Evolutionary conservation across 2,797 vertebrate species (phyloP).

Genomic region (Rhabdomys pumilio): DNA sequence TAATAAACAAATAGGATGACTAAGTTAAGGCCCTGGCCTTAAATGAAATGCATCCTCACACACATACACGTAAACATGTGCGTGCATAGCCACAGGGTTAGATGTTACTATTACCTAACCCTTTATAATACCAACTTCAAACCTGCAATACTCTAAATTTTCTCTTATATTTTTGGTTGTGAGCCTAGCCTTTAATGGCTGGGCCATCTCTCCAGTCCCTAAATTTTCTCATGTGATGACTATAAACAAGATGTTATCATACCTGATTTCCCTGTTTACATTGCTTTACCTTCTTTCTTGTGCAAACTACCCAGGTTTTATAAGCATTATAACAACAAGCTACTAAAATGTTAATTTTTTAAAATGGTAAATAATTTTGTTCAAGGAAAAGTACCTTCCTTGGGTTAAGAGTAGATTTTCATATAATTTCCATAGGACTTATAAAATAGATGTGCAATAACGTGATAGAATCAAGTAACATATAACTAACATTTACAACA

Average conservation of each 20-base stretch:
- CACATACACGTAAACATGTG: neutral
- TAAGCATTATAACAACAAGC: neutral
- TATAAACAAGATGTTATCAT: neutral
- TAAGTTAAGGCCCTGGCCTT: neutral
- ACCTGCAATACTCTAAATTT: neutral
- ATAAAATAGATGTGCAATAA: slow-evolving; percentile 47
- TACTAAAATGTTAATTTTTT: slow-evolving; percentile 46
- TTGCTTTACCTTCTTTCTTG: neutral
- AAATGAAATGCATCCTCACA: slow-evolving; percentile 9
- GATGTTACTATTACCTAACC: neutral
- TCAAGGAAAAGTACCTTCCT: slow-evolving; percentile 58
- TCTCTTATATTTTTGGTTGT: neutral
- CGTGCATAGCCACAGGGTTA: neutral
- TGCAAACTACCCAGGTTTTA: neutral
- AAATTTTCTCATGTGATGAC: neutral
- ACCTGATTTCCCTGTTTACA: neutral
- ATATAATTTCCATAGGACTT: slow-evolving; percentile 22
- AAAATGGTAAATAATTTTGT: neutral
- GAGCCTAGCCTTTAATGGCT: too few relatives aligned
- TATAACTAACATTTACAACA: slow-evolving; percentile 33
- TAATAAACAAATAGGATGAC: neutral
- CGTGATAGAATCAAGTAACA: slow-evolving; percentile 48
- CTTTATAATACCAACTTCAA: neutral
- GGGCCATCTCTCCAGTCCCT: too few relatives aligned
- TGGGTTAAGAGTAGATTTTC: slow-evolving; percentile 53